Evolutionary conservation across 2,113 vertebrate genomes (phyloP).

Genomic region (Alethe castanea): DNA sequence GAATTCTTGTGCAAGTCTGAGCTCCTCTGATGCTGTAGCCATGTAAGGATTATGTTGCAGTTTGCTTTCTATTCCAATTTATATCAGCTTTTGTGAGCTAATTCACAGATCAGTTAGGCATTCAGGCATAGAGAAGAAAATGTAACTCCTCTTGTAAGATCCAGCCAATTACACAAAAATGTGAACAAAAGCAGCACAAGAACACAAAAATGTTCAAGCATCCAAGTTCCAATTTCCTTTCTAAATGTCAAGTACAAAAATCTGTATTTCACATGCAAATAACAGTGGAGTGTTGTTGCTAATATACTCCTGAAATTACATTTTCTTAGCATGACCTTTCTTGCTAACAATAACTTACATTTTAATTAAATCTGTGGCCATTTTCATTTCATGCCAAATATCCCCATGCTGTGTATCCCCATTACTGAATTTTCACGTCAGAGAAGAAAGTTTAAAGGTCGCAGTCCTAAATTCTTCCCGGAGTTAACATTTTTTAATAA

Average conservation of each 20-base stretch:
- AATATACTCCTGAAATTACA: constrained; percentile 71
- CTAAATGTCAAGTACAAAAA: constrained; percentile 76
- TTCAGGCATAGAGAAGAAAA: constrained; percentile 33
- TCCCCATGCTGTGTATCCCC: neutral
- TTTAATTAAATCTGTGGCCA: constrained; percentile 76
- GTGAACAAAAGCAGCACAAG: constrained; percentile 41
- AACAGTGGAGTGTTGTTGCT: constrained; percentile 59
- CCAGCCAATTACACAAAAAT: constrained; percentile 49
- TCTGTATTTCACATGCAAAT: constrained; percentile 71
- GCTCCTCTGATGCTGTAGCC: neutral
- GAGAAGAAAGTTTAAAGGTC: constrained; percentile 65
- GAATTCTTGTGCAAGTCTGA: neutral
- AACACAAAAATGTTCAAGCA: constrained; percentile 52
- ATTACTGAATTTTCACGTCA: constrained; percentile 43
- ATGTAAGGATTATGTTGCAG: neutral
- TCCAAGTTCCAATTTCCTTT: constrained; percentile 65
- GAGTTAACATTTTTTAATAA: constrained; percentile 31
- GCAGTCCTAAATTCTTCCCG: constrained; percentile 49
- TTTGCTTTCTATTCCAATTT: neutral
- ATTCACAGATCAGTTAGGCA: constrained; percentile 10
- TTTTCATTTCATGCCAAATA: constrained; percentile 69
- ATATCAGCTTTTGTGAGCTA: neutral
- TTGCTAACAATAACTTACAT: constrained; percentile 75
- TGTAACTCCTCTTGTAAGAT: constrained; percentile 18
- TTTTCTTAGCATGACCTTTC: constrained; percentile 77